Evolutionary conservation across 2,888 invertebrate genomes (phyloP), one percentile per base, ranked within the genome.

Genomic region (Silvanus unidentatus): DNA sequence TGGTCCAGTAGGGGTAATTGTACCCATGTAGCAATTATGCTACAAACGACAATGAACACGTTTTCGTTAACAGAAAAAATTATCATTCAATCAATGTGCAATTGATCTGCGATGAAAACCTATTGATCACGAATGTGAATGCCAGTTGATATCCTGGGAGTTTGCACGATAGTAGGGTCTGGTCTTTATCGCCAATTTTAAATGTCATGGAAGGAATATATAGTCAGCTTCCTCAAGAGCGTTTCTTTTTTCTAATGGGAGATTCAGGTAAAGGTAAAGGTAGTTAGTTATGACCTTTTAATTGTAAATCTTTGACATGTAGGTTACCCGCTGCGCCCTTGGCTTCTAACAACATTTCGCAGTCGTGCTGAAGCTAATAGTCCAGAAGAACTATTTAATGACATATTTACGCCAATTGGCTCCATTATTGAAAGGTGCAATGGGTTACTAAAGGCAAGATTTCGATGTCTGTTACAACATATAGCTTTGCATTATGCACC

Each of bases 391-490:
- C 16, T 14, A 15, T 46, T 29, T 30, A 39, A 46, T 35, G 35
- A 39, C 16, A 15, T 16, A 13, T 39, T 32, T 6, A 46, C 15
- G 4, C 39, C 28, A 6, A 43, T 27, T 28, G 40, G 47, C 14
- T 40, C 34, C 14, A 29, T 40, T 28, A 43, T 47, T 12, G 46
- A 46, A 40, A 29, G 57, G n/a, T 49, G 50, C n/a, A 57, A 52
- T 39, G 52, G 54, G 13, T 42, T 55, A 12, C 39, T 57, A 3
- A 57, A 56, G 42, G 47, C 38, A 38, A 35, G 56, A 11, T 58
- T 54, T 48, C 22, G 50, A 16, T 57, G 55, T 39, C 36, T 56
- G 9, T 42, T 50, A 13, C 55, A 53, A 35, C 50, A 59, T 37
- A 42, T 53, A 32, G 48, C 45, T 1, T 43, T 58, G 10, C 54